Conservation (phyloP, 2,888 invertebrate species). For the Drosophila gaucha region DNA sequence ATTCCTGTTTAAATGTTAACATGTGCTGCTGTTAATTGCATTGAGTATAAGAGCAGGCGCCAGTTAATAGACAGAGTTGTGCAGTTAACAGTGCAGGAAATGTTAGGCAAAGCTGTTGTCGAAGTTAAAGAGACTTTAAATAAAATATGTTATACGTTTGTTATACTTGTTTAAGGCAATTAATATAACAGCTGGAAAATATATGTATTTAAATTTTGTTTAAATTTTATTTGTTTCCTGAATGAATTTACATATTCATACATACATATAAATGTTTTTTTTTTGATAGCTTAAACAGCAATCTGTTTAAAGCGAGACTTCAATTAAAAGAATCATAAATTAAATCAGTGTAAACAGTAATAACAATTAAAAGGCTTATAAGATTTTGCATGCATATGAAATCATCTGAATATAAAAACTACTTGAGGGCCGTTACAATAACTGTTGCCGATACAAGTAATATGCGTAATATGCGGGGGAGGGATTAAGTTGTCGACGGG, state of each 20-base stretch:
- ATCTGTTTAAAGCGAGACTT: no score
- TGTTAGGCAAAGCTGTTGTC: not conserved
- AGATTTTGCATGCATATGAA: constrained; percentile 25
- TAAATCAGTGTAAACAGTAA: constrained; percentile 27
- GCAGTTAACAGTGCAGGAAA: not conserved
- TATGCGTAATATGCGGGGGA: constrained; percentile 44
- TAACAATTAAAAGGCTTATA: constrained; percentile 38
- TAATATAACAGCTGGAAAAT: no score
- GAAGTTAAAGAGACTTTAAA: no score
- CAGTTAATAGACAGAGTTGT: not conserved
- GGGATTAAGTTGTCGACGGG: constrained; percentile 54
- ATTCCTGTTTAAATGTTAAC: no score
- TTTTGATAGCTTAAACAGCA: no score
- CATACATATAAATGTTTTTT: not conserved
- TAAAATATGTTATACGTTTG: not conserved
- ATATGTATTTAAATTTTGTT: no score
- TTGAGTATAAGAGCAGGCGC: no score
- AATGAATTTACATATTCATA: no score
- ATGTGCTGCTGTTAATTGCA: no score
- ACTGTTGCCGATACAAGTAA: constrained; percentile 26
- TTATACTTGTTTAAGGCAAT: not conserved
- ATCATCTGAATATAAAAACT: constrained; percentile 27
- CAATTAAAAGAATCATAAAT: constrained; percentile 24
- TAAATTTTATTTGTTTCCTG: no score
- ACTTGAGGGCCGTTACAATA: constrained; percentile 28